Evolutionary conservation across 2,888 invertebrate genomes (phyloP), one percentile per base, ranked within the genome.

Genomic region (Melipona beecheii): DNA sequence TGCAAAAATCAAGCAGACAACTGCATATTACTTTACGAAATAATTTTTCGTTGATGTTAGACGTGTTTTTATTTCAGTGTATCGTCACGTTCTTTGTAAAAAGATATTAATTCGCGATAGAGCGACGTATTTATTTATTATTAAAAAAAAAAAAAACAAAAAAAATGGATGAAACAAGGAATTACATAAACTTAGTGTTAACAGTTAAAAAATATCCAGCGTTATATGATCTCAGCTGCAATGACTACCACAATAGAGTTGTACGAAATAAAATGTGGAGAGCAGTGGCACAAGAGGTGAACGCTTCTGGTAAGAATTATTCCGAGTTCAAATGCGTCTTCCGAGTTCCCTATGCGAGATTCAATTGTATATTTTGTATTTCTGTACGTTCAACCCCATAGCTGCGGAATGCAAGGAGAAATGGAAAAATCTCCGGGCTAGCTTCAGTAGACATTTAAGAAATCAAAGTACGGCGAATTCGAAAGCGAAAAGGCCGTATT

Each of bases 251-350:
- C 52, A 77, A 77, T 19, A 60, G 64, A 21, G 43, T 77, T 36
- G 76, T 77, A 21, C 69, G 76, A 54, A 70, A 64, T 56, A 77
- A 77, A 77, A 77, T 77, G 70, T 77, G 76, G 76, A 64, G 31
- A 36, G 64, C 70, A 1, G 76, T 77, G 3, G 76, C 76, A 15
- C 70, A 70, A 36, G 70, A 77, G 21, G 70, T 77, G n/a, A 77
- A 70, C n/a, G 70, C 76, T 69, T 64, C 76, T 6, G 76, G 76
- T 77, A 77, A 77, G 70, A 24, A 49, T 50, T 27, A 9, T 50
- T 50, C 6, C 0, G 17, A 62, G 0, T 60, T 3, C 24, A 43
- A 21, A 19, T 24, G 9, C 56, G 24, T 36, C 24, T 21, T 11
- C 13, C 9, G 6, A 49, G 13, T 21, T 17, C n/a, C 5, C 13